Evolutionary conservation across 2,888 invertebrate species (phyloP).

Genomic region (Mesochorus sp.): DNA sequence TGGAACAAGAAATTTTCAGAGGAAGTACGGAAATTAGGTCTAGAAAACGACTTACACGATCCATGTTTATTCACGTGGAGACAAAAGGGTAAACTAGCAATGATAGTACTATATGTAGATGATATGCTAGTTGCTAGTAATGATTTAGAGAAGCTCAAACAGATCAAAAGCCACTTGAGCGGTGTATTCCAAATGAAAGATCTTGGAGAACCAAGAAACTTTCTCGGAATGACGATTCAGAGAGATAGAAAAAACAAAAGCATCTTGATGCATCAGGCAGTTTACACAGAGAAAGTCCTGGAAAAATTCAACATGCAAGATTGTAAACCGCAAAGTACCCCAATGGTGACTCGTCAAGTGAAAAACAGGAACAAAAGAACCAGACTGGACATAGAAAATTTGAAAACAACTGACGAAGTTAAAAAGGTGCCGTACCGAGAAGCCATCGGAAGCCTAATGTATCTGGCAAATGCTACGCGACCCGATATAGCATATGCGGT

Average conservation of each 20-base stretch:
- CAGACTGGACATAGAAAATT: constrained; percentile 4
- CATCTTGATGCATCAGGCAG: constrained; percentile 56
- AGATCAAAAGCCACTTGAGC: constrained; percentile 57
- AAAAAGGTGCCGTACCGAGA: constrained; percentile 11
- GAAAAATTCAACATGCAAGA: constrained; percentile 48
- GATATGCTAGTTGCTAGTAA: constrained; percentile 63
- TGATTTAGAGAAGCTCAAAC: constrained; percentile 50
- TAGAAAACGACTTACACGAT: constrained; percentile 62
- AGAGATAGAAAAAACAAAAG: constrained; percentile 54
- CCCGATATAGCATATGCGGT: constrained; percentile 28
- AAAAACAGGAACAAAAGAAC: constrained; percentile 27
- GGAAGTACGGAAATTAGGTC: constrained; percentile 53
- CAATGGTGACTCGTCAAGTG: constrained; percentile 54
- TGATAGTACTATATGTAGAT: constrained; percentile 64
- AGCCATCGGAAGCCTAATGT: too few relatives aligned
- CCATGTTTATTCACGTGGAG: constrained; percentile 65
- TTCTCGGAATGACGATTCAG: constrained; percentile 62
- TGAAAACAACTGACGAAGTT: not conserved
- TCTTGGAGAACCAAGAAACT: constrained; percentile 62
- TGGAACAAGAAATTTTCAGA: constrained; percentile 63
- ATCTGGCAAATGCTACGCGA: too few relatives aligned
- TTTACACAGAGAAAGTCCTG: constrained; percentile 57
- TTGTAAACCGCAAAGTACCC: constrained; percentile 37
- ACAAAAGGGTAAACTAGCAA: constrained; percentile 51
- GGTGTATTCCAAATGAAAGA: constrained; percentile 64